Evolutionary conservation across 2,888 invertebrate genomes (phyloP).

Genomic region (Serripes groenlandicus): DNA sequence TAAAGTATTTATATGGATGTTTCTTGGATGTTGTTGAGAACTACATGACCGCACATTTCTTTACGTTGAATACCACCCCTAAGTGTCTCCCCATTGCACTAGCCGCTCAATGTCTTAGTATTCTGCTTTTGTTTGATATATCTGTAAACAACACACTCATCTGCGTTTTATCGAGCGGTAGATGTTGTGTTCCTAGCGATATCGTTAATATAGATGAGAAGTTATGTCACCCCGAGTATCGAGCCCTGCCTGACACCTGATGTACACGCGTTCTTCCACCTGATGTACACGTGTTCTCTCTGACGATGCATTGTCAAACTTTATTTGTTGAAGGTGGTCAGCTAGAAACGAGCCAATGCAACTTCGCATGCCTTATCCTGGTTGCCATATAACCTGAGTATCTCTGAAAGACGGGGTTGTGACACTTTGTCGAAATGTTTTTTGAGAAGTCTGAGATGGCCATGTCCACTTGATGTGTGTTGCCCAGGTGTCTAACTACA

Average conservation of each 20-base stretch:
- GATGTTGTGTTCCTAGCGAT: slow-evolving; percentile 15
- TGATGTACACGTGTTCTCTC: not conserved
- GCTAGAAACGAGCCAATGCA: slow-evolving; percentile 14
- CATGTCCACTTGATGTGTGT: not conserved
- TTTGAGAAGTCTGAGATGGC: slow-evolving; percentile 1
- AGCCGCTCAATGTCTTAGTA: not conserved
- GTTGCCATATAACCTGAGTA: slow-evolving; percentile 19
- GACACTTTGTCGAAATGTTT: slow-evolving; percentile 18
- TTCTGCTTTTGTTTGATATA: not conserved
- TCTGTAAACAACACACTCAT: slow-evolving; percentile 8
- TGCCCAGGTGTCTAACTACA: not conserved
- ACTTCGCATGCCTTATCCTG: not conserved
- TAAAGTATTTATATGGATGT: not conserved
- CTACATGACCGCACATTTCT: slow-evolving; percentile 21
- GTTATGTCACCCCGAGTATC: slow-evolving; percentile 15
- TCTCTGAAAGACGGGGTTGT: slow-evolving; percentile 9
- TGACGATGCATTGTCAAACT: slow-evolving; percentile 6
- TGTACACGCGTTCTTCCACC: no score
- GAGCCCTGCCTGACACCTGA: slow-evolving; percentile 21
- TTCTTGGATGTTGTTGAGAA: slow-evolving; percentile 27
- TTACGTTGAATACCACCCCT: slow-evolving; percentile 39
- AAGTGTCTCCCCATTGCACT: not conserved
- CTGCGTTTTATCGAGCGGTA: not conserved
- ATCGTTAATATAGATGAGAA: slow-evolving; percentile 37
- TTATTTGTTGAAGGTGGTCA: slow-evolving; percentile 24